Base-by-base conservation (phyloP, 1,140 invertebrate genomes). In the Pseudomyrmex flavicornis region DNA sequence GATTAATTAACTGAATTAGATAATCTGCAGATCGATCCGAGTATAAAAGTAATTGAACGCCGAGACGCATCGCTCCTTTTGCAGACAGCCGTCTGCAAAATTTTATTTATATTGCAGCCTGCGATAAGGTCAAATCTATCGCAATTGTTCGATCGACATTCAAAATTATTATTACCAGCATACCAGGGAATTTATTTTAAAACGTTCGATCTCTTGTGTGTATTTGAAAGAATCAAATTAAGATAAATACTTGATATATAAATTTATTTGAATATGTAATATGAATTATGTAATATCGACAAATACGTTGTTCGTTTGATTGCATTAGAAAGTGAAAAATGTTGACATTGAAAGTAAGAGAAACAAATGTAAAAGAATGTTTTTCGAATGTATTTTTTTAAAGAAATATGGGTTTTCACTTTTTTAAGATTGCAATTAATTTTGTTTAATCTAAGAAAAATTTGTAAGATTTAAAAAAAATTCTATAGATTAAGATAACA, bases 1-100 rank as follows among this genome's bases (percentile, higher is more conserved):
- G 93, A 90, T 91, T 92, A 92, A 94, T 94, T 93, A 92, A 92
- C 89, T 80, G 88, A 94, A 94, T 94, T 92, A 92, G 90, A 92
- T 93, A 92, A 93, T 92, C 88, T 90, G 74, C 86, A 70, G 84
- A 91, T 93, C 91, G 91, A 93, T 92, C 92, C 86, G 88, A 70
- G 79, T 75, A 85, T 90, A 89, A 90, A 86, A 91, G 87, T 90
- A 91, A 93, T 92, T 91, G 87, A 91, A 58, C 61, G 20, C 15
- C 63, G 17, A 35, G 35, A 17, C 63, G 58, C 46, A 26, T 84
- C 46, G 62, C 52, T 63, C 46, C 74, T 88, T 87, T 86, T 73
- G 10, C 54, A 50, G 13, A 3, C 46, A 50, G 46, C n/a, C n/a
- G 54, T n/a, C n/a, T n/a, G n/a, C n/a, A n/a, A n/a, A n/a, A n/a